Conservation (phyloP, 2,888 invertebrate genomes). For the Nysson spinosus region DNA sequence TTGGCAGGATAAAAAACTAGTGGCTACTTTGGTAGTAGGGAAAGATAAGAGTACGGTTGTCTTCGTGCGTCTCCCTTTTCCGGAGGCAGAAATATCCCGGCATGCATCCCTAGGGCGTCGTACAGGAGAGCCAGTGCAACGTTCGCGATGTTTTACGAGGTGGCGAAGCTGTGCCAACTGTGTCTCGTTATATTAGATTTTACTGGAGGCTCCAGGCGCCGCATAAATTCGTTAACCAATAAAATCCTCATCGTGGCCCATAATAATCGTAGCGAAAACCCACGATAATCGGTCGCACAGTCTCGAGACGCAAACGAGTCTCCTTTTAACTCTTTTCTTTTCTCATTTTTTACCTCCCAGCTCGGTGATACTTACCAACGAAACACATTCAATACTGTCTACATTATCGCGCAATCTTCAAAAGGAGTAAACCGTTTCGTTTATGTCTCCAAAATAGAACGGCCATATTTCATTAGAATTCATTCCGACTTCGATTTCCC, state of each 20-base stretch:
- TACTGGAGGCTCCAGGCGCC: slow-evolving; percentile 69
- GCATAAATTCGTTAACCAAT: slow-evolving; percentile 75
- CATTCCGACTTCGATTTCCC: no score
- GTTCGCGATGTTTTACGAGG: slow-evolving; percentile 72
- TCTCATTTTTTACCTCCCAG: not conserved
- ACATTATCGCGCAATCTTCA: no score
- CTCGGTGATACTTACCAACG: not conserved
- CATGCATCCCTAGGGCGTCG: slow-evolving; percentile 65
- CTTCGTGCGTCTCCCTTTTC: slow-evolving; percentile 55
- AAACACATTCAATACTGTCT: no score
- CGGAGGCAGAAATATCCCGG: slow-evolving; percentile 54
- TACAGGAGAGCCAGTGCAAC: slow-evolving; percentile 51
- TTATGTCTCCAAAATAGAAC: no score
- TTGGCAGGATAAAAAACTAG: no score
- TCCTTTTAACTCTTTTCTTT: not conserved
- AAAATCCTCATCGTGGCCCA: slow-evolving; percentile 68
- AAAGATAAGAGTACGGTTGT: slow-evolving; percentile 8
- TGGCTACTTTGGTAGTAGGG: no score
- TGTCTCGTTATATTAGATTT: slow-evolving; percentile 75
- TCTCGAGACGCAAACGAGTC: not conserved
- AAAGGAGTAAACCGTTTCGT: no score
- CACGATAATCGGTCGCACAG: slow-evolving; percentile 30
- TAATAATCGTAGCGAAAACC: slow-evolving; percentile 59
- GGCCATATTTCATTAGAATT: no score
- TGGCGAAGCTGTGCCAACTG: slow-evolving; percentile 73